phyloP scores from a whole-genome alignment of 2,888 invertebrate genomes.

The Litoditis marina region DNA sequence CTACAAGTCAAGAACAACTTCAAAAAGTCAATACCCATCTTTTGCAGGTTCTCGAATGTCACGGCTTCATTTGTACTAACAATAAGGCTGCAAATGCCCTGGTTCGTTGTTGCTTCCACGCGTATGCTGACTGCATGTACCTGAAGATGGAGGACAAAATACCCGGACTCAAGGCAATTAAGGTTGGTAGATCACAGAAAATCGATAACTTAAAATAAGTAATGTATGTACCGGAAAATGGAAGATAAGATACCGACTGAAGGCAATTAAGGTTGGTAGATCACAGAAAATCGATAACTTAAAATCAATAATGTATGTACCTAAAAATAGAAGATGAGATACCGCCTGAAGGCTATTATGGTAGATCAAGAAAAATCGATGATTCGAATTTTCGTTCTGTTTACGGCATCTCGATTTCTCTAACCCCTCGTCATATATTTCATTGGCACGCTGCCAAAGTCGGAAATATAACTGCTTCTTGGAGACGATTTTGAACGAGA shows the following conservation, averaged over 20 bases:
- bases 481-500: too few relatives aligned
- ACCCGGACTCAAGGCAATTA: constrained; percentile 46
- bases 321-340: too few relatives aligned
- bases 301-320: background rate
- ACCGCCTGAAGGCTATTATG: too few relatives aligned
- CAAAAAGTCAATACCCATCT: background rate
- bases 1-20: background rate
- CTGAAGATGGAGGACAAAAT: constrained; percentile 54
- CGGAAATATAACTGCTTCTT: too few relatives aligned
- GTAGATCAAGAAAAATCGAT: too few relatives aligned
- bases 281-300: background rate
- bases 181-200: constrained; percentile 4
- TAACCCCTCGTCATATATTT: too few relatives aligned
- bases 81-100: constrained; percentile 95
- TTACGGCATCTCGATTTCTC: too few relatives aligned
- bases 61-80: constrained; percentile 93
- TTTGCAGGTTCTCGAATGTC: constrained; percentile 77
- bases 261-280: too few relatives aligned
- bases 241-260: too few relatives aligned
- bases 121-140: constrained; percentile 91
- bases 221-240: too few relatives aligned
- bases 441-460: too few relatives aligned
- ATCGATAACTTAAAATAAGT: background rate
- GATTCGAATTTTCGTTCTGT: too few relatives aligned
- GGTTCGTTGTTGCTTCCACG: constrained; percentile 83